Base-by-base conservation (phyloP, 1,140 invertebrate genomes). In the Aphelinus atriplicis region DNA sequence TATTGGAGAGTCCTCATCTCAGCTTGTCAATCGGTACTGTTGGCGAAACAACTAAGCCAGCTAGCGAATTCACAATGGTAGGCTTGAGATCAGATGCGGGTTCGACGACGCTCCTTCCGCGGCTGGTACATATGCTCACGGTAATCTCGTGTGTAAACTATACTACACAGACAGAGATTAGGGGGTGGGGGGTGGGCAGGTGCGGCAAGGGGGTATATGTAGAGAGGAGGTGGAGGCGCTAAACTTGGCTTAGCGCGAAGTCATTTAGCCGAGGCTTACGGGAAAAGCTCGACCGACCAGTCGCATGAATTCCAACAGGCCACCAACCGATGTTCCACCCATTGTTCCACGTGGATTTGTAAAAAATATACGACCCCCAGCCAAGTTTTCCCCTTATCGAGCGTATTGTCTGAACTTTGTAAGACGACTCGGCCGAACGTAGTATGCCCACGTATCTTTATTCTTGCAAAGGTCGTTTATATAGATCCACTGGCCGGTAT, bases 181-280 rank as follows among this genome's bases (percentile, higher is more conserved):
- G 53, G 65, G 58, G 48, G 43, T 48, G 71, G 50, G 65, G 62
- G 60, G 62, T 46, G 46, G 63, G 51, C 56, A 46, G 47, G 9
- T 26, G 53, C 26, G 47, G 26, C 1, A 43, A 0, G 57, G 45
- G 26, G 43, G 47, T n/a, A n/a, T 45, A 67, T 1, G n/a, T 7
- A 65, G 51, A 56, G 56, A 56, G 56, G 26, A 57, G 46, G 42
- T 3, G 5, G 65, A 48, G 62, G 6, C 64, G 60, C 67, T 70
- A 70, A 70, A 75, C 60, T 75, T 75, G 67, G 73, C 73, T 75
- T 75, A 75, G 61, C 42, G 55, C 66, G 73, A 70, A 70, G 60
- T 70, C 73, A 70, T 75, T 75, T 70, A 75, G 73, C 66, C 55
- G 61, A 51, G 46, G 61, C 63, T 55, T 47, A 3, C 26, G 65